Base-by-base conservation (phyloP, 2,888 invertebrate species). In the Tortricodes alternella region DNA sequence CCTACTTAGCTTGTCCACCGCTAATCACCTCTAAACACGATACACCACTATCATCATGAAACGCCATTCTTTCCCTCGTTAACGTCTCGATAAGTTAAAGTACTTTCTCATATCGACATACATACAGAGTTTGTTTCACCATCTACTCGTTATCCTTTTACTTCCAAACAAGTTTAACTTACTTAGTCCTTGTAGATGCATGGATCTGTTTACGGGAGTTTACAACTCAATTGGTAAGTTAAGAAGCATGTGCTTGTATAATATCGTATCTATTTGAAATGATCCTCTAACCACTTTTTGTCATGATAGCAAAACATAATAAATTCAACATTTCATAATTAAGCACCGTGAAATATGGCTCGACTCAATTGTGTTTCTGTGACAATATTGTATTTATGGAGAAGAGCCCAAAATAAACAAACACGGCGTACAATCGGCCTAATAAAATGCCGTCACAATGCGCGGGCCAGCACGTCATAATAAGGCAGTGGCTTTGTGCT, bases 351-450 rank as follows among this genome's bases (percentile, higher is more conserved):
- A 89, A 89, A 89, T 88, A 86, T 84, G 83, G 73, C 67, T 70
- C 67, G 63, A 76, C 73, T 75, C 78, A 74, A 83, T 83, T 82
- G 80, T 80, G 76, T 74, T 69, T 76, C 73, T 76, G 80, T 82
- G 76, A 88, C 85, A 89, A 86, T 81, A 74, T 76, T 67, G 70
- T 84, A 82, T 89, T 89, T 89, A 86, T 83, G 77, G 75, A 78
- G 87, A 86, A 85, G 85, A 85, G 83, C 76, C 76, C 70, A 85
- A 89, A 89, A 89, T 89, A 89, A 89, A 90, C 89, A 90, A 89
- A 90, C 85, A 86, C 78, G 62, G 75, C 67, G 70, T 78, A 88
- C 85, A 88, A 85, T 82, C 77, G 77, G 71, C 73, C 76, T 80
- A 78, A 88, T 89, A 86, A 72, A 88, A 88, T 79, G 76, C 77